phyloP scores from a whole-genome alignment of 2,888 invertebrate species.

The Meandrusa payeni region DNA sequence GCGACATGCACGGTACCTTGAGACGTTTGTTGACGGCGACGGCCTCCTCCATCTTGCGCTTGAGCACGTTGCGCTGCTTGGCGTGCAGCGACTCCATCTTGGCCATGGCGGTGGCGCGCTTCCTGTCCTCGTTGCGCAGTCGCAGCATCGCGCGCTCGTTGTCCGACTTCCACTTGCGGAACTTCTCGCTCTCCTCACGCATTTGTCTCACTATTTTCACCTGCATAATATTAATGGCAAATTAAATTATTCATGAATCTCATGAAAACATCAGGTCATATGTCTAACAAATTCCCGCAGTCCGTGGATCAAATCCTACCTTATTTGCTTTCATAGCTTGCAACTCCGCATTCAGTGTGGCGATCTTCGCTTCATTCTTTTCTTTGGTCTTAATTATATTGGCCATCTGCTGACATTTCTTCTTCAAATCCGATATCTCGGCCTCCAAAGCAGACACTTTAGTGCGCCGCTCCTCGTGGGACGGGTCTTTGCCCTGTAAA shows the following conservation, averaged over 20 bases:
- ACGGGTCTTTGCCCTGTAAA: constrained; percentile 72
- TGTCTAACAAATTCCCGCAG: too few species aligned
- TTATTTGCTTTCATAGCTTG: constrained; percentile 89
- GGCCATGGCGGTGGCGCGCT: constrained; percentile 89
- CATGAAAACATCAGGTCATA: too few species aligned
- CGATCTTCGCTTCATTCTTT: constrained; percentile 89
- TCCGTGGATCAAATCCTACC: too few species aligned
- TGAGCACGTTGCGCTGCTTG: constrained; percentile 91
- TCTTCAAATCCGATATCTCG: constrained; percentile 86
- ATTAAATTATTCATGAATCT: too few species aligned
- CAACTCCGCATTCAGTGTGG: constrained; percentile 86
- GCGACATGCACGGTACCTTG: too few species aligned
- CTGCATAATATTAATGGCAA: too few species aligned
- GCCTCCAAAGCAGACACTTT: constrained; percentile 88
- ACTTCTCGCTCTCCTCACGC: constrained; percentile 91
- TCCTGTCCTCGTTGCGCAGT: constrained; percentile 90
- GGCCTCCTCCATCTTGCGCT: constrained; percentile 94
- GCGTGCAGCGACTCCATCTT: constrained; percentile 88
- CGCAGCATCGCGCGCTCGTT: constrained; percentile 90
- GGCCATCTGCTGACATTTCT: constrained; percentile 86
- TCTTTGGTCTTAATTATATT: constrained; percentile 87
- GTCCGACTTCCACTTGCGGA: constrained; percentile 89
- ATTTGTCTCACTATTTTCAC: constrained; percentile 90
- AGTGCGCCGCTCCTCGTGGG: constrained; percentile 88
- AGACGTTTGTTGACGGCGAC: constrained; percentile 91